Base-by-base conservation (phyloP, 2,888 invertebrate genomes). In the Laspeyria flexula region DNA sequence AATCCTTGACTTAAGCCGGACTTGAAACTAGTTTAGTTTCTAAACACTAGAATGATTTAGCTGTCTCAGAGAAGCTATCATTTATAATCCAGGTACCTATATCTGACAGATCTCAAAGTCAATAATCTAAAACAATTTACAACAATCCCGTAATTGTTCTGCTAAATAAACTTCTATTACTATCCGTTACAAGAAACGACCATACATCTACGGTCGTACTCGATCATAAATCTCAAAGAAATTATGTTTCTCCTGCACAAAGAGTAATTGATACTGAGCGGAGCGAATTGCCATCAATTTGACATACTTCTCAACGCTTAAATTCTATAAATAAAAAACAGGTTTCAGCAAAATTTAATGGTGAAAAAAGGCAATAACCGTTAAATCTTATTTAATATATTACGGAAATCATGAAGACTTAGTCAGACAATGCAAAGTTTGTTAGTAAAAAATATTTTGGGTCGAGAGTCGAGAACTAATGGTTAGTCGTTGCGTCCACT, bases 331-430 rank as follows among this genome's bases (percentile, higher is more conserved):
- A 18, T 18, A 18, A 75, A 74, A 75, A 73, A 68, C 61, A 41
- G 31, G 65, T 60, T 60, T 55, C 55, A 51, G 44, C 42, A 49
- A 57, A 58, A 62, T 62, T 58, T 41, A 60, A 64, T 56, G 29
- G 47, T 12, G 12, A 39, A 54, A 60, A 60, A 42, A 45, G 30
- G 16, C 2, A 23, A 38, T 31, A 33, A 51, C 59, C 52, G 57
- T 65, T 71, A 79, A 72, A 75, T 73, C 74, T 78, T 77, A 79
- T 77, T 80, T 74, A 75, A 79, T 80, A 77, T 74, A 75, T 79
- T 79, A 76, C 72, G 71, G 61, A 64, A 77, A 73, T 72, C 64
- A 64, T 61, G 71, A 68, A 68, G 69, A 74, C 73, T 61, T 66
- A 45, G 53, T 49, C 21, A 10, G 52, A 74, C 60, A 71, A 72